These are phyloP conservation scores for Seladonia tumulorum DNA, from an alignment of 2,888 invertebrate genomes.

Conservation along the genomic window DNA sequence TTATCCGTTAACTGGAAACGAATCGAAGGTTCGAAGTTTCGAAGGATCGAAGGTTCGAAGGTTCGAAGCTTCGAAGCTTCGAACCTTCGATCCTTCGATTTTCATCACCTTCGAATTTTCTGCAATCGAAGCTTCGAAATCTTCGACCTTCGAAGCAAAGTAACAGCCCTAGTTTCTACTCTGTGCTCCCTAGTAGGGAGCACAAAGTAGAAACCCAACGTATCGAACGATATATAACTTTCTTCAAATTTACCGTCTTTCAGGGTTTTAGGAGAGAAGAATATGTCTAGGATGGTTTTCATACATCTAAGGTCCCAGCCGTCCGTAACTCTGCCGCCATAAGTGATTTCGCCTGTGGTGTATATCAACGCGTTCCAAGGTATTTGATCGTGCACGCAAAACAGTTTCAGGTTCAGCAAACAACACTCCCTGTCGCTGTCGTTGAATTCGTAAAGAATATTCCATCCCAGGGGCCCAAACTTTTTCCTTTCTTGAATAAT, in stretches of 20 bases:
- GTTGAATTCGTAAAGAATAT: conserved; percentile 96
- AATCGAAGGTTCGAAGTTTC: no score
- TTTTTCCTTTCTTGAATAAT: conserved; percentile 96
- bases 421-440: conserved; percentile 97
- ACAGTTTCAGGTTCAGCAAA: conserved; percentile 93
- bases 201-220: no score
- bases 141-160: no score
- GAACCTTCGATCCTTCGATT: no score
- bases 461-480: conserved; percentile 97
- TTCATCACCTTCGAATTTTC: no score
- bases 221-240: neutral
- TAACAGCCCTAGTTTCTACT: no score
- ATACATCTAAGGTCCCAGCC: conserved; percentile 96
- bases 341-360: conserved; percentile 95
- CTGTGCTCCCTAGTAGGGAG: no score
- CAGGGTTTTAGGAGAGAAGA: conserved; percentile 90
- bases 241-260: conserved; percentile 75
- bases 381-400: conserved; percentile 88
- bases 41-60: no score
- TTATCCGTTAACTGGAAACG: no score
- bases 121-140: no score
- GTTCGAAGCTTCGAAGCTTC: no score
- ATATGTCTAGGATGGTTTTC: conserved; percentile 92
- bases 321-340: conserved; percentile 97
- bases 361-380: conserved; percentile 97